These are phyloP conservation scores for Anthopleura xanthogrammica DNA, from an alignment of 92 coral and sea anemone species.

Conservation along the genomic window DNA sequence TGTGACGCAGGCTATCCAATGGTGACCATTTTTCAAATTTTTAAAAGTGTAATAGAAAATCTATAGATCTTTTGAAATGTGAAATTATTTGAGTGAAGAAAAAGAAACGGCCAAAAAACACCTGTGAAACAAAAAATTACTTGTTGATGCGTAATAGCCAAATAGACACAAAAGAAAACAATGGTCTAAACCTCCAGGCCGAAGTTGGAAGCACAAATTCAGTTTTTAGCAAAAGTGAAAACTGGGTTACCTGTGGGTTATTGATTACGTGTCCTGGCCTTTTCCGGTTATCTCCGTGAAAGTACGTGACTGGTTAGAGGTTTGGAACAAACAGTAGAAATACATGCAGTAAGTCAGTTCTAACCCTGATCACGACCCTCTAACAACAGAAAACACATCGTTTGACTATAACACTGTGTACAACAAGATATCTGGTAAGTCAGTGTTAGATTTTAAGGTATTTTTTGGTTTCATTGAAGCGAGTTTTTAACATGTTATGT, in stretches of 20 bases:
- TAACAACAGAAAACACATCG: not conserved
- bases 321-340: not conserved
- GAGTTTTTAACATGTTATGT: not conserved
- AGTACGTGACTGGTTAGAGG: not conserved
- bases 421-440: not conserved
- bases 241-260: slow-evolving; percentile 11
- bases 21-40: no score
- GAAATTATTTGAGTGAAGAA: no score
- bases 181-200: no score
- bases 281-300: slow-evolving; percentile 3
- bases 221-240: not conserved
- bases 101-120: no score
- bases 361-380: not conserved
- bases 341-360: not conserved
- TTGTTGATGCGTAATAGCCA: no score
- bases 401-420: not conserved
- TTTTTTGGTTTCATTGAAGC: not conserved
- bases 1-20: no score
- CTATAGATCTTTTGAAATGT: no score
- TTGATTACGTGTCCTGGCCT: slow-evolving; percentile 20
- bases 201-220: no score
- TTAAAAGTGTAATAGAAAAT: no score
- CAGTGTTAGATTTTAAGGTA: not conserved
- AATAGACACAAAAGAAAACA: no score
- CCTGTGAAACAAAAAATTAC: no score